Base-by-base conservation (phyloP, 2,113 vertebrate genomes). In the Chrysemys picta region DNA sequence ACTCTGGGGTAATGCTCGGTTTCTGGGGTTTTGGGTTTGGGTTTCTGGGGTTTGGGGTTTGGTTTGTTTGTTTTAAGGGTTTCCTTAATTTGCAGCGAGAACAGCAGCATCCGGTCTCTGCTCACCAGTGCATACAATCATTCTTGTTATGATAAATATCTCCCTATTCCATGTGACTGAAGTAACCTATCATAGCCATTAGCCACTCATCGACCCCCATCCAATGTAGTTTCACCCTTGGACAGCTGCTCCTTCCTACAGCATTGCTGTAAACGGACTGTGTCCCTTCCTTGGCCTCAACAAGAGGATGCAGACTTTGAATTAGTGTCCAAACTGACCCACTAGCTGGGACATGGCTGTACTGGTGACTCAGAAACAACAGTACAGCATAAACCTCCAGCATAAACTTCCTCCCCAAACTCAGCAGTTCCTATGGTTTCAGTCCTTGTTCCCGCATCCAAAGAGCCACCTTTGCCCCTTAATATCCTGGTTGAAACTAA, bases 401-500 rank as follows among this genome's bases (percentile, higher is more conserved):
- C 5, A 42, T 45, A 76, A 76, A 45, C 42, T 76, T 76, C 72
- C 24, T 76, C 38, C 6, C n/a, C 72, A 25, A 42, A 45, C 22
- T 76, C 38, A 76, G 21, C 38, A 45, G 72, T 45, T 76, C 22
- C 72, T 45, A 13, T 5, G 42, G 21, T 45, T 24, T 54, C 59
- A 93, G 56, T 31, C 82, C 4, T 78, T 35, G 17, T 25, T 78
- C 47, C 14, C 31, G 62, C 53, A 54, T 53, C 57, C 91, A 75
- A 38, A 92, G 91, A 0, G 65, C 1, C 89, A 21, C 52, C 53
- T 45, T 91, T 49, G 80, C 19, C 21, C 81, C 5, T 4, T 31
- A 10, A 38, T 87, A 10, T 75, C 65, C 7, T 35, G 16, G 93
- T 85, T 88, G 87, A 81, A 95, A 94, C 22, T 91, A 95, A 97